Evolutionary conservation across 2,113 vertebrate species (phyloP).

Genomic region (Cheirogaleus medius): DNA sequence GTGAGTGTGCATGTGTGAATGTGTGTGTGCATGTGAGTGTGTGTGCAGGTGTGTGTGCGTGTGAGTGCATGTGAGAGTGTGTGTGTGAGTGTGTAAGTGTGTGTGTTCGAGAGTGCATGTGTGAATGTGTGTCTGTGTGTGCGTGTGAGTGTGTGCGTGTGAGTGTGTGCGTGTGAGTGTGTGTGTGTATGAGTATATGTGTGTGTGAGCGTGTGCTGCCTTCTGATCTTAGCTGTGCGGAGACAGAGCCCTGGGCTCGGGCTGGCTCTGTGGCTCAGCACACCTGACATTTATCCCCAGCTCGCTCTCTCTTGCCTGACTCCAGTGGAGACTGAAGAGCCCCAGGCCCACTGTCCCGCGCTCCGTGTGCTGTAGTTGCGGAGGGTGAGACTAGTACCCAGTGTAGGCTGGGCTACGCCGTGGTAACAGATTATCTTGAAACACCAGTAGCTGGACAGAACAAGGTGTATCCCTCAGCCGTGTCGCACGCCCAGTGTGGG

Average conservation of each 20-base stretch:
- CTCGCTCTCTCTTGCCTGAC: not conserved
- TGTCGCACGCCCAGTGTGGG: accelerated
- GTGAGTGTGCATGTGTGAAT: too few relatives aligned
- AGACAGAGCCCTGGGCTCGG: accelerated
- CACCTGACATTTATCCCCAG: too few relatives aligned
- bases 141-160: too few relatives aligned
- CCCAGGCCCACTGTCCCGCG: accelerated
- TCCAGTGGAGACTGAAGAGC: accelerated
- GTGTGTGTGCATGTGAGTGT: too few relatives aligned
- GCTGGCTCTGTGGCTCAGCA: not conserved
- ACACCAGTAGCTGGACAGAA: not conserved
- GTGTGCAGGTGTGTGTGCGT: too few relatives aligned
- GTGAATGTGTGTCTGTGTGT: too few relatives aligned
- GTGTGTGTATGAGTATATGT: not conserved
- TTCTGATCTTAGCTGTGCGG: not conserved
- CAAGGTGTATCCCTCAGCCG: not conserved
- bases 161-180: not conserved
- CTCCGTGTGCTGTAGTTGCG: accelerated
- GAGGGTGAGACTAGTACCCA: not conserved
- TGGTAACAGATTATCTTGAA: not conserved
- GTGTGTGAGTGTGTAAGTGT: too few relatives aligned
- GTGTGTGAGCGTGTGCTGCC: not conserved
- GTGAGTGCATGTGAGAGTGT: too few relatives aligned
- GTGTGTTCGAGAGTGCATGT: not conserved
- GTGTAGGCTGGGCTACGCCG: accelerated